phyloP scores from a whole-genome alignment of 2,113 vertebrate genomes.

The Phaethon lepturus region DNA sequence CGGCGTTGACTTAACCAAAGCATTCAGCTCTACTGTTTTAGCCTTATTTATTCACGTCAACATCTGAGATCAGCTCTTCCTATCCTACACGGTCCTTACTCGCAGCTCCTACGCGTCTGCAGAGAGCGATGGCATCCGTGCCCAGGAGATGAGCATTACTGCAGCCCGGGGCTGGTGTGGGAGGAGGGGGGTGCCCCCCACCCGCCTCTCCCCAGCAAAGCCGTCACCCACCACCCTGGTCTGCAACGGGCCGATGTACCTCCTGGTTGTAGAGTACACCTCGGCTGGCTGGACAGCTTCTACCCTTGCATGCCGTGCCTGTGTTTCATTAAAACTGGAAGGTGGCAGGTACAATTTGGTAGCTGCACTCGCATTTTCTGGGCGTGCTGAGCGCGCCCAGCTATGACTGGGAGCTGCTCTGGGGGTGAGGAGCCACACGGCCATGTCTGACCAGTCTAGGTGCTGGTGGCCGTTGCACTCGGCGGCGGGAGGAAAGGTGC shows the following conservation, averaged over 20 bases:
- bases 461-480: background rate
- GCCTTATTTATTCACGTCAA: background rate
- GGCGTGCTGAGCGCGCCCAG: background rate
- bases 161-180: background rate
- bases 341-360: background rate
- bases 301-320: background rate
- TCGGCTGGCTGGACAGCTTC: background rate
- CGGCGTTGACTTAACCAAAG: background rate
- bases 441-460: background rate
- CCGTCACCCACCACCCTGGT: background rate
- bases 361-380: background rate
- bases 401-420: background rate
- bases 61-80: background rate
- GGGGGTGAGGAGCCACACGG: background rate
- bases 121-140: too few species aligned
- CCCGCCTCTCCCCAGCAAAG: background rate
- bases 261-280: background rate
- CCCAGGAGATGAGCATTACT: background rate
- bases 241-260: fast-evolving
- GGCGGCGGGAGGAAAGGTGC: background rate
- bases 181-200: background rate
- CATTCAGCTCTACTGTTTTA: background rate
- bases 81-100: background rate
- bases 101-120: background rate
- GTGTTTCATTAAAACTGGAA: background rate